Base-by-base conservation (phyloP, 2,113 vertebrate species). In the Lathamus discolor region DNA sequence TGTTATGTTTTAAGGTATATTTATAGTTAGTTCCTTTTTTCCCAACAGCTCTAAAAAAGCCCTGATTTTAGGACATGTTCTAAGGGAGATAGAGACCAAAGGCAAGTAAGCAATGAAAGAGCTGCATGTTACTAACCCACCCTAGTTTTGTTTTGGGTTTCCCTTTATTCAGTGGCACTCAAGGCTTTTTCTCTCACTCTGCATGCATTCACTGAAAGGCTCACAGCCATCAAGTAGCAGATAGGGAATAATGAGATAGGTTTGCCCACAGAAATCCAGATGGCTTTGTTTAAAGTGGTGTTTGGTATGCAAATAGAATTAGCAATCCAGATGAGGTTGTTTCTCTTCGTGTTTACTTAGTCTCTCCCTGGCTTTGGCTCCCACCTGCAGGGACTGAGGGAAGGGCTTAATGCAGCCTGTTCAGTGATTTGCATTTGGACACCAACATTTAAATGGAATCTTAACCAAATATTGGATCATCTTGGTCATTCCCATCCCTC, bases 231-330 rank as follows among this genome's bases (percentile, higher is more conserved):
- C 81, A 49, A 51, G 37, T 2, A 61, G 43, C 84, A 84, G 85
- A 52, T 9, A 39, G 46, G 7, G 92, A 77, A 66, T 74, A 69
- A 90, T 16, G 72, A 83, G 92, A 43, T n/a, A 27, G 59, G 44
- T 52, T 49, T 7, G 9, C 51, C 12, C 66, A 16, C 57, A 68
- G 28, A 54, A 86, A 55, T 13, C 82, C 83, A 46, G 57, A 68
- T 2, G 63, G 66, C 39, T 20, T 35, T 73, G 68, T 66, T 82
- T 64, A 63, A 91, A 81, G 84, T 20, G 31, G 57, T 63, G 48
- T 69, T 92, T 74, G 83, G 51, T 59, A 73, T 68, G 94, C 92
- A 96, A 94, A 96, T 87, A 93, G 61, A 88, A 94, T 75, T 18
- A 93, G 80, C 82, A 31, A 84, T 12, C 86, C 90, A 83, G 83